Base-by-base conservation (phyloP, 30 jellyfish, hydroid and myxozoan species). In the Aurelia sp. region DNA sequence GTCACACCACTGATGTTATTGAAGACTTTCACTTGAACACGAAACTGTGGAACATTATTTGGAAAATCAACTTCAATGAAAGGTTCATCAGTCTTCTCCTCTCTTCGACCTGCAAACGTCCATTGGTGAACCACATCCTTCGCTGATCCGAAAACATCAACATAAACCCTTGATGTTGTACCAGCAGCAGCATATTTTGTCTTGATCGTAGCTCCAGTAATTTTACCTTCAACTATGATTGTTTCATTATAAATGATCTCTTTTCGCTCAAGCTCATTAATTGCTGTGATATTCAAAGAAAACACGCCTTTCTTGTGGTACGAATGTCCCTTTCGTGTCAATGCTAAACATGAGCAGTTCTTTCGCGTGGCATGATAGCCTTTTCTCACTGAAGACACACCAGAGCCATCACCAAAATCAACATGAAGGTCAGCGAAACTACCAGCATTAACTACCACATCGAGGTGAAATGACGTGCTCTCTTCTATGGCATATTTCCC, bases 381-480 rank as follows among this genome's bases (percentile, higher is more conserved):
- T 1, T 60, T 76, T 72, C 31, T 48, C 22, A 63, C 82, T 2
- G n/a, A 15, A 8, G 50, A 38, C 55, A 53, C 21, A 11, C 63
- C 47, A 30, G 65, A 30, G 24, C 72, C 76, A 44, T 84, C 93
- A 13, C 93, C 93, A 73, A 84, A 84, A 63, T 73, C 76, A 44
- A 84, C 74, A 27, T 53, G 82, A 16, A 84, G 61, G 5, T 24
- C 66, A 5, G 93, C 93, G 21, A 59, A 84, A 47, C 93, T 84
- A 9, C 93, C 93, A 7, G 93, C 93, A 47, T 72, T 84, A 4
- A 84, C 88, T 13, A 73, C 58, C 19, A 84, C 88, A 31, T 84
- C 93, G 33, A 72, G 18, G 40, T 59, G 85, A 21, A 84, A 52
- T n/a, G 22, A 8, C 2, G 52, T 60, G 41, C 59, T 33, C 78